These are phyloP conservation scores for Drosophila prolongata DNA, from an alignment of 2,888 invertebrate genomes.

Conservation along the genomic window DNA sequence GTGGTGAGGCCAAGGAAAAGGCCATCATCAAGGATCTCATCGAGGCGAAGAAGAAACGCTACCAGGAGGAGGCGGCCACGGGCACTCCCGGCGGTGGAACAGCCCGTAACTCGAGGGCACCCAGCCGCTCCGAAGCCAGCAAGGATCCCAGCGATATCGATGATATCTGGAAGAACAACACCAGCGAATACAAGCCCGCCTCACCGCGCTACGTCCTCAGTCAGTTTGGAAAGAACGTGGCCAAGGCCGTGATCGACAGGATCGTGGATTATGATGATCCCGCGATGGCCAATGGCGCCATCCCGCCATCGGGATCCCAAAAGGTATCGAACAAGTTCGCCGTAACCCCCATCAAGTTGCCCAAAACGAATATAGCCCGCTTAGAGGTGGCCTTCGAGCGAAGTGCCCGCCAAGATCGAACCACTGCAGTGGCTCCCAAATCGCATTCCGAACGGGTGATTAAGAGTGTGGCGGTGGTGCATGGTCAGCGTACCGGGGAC, in stretches of 20 bases:
- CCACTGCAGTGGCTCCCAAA: background rate
- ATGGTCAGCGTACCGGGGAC: too few relatives aligned
- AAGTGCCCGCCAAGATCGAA: constrained; percentile 1
- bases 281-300: too few relatives aligned
- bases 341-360: constrained; percentile 64
- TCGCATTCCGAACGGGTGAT: background rate
- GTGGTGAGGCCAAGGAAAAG: constrained; percentile 39
- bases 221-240: constrained; percentile 67
- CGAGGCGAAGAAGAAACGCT: constrained; percentile 51
- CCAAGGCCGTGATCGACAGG: constrained; percentile 58
- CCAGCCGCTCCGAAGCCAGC: constrained; percentile 25
- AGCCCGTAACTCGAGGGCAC: constrained; percentile 20
- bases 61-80: constrained; percentile 20
- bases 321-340: constrained; percentile 67
- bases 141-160: constrained; percentile 65
- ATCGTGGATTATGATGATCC: constrained; percentile 46
- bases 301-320: constrained; percentile 20
- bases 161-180: constrained; percentile 75
- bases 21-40: constrained; percentile 51
- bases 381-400: constrained; percentile 59
- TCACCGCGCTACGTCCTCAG: constrained; percentile 72
- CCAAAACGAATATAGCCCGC: constrained; percentile 57
- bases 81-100: constrained; percentile 1
- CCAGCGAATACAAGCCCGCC: constrained; percentile 71
- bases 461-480: background rate